A percentile compares a stretch with the other conserved stretches of the same genome.
These are phyloP conservation scores for Daubentonia madagascariensis DNA, from an alignment of 2,113 vertebrate genomes.

Conservation along the genomic window DNA sequence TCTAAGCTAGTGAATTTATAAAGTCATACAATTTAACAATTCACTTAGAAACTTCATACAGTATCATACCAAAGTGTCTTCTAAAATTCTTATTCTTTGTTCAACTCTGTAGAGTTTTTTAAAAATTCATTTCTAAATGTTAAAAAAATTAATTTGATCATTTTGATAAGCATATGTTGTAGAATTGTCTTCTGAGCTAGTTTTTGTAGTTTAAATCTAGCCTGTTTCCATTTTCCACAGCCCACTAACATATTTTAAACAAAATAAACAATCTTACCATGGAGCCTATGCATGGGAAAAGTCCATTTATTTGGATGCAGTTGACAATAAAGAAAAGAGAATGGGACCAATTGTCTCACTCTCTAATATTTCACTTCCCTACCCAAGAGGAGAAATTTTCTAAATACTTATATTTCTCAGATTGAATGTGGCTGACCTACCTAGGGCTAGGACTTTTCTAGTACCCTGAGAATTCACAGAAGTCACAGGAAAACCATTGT, in stretches of 20 bases:
- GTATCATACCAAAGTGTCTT: neutral
- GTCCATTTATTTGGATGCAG: neutral
- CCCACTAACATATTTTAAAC: neutral
- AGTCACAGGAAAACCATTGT: neutral
- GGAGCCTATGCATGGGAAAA: neutral
- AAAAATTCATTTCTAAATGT: neutral
- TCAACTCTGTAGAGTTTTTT: neutral
- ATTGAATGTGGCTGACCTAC: neutral
- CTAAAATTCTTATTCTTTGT: neutral
- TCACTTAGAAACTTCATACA: neutral
- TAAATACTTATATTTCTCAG: neutral
- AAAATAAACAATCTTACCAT: neutral
- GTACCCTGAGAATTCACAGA: neutral
- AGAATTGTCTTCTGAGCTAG: neutral
- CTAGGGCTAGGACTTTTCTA: neutral
- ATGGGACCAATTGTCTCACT: neutral
- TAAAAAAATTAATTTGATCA: neutral
- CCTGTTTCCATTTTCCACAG: neutral
- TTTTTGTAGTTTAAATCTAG: constrained; percentile 12
- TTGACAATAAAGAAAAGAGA: neutral
- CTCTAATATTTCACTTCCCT: neutral
- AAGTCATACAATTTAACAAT: neutral
- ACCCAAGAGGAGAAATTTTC: neutral
- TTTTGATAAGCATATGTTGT: neutral
- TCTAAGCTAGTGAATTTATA: neutral